Base-by-base conservation (phyloP, 1,140 invertebrate species). In the Bombus balteatus region DNA sequence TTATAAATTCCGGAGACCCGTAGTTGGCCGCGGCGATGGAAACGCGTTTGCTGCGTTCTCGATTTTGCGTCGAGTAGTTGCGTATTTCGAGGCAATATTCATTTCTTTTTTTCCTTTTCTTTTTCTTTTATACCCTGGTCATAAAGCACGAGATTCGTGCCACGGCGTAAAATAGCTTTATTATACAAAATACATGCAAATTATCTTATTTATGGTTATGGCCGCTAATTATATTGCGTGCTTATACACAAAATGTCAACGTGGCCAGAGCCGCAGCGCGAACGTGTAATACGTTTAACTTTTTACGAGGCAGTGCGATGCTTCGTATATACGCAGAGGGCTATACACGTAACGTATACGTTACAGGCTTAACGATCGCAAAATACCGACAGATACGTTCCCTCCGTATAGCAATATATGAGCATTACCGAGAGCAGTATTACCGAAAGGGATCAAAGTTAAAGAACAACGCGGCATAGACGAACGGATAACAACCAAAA, bases 191-290 rank as follows among this genome's bases (percentile, higher is more conserved):
- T 92, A 89, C 89, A 94, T 94, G 94, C 92, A 94, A 94, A 94
- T 94, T 93, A 93, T 89, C 91, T 94, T 94, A 94, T 94, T 94
- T 94, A 94, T 87, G 93, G 90, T 94, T 93, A 94, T 93, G 88
- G 89, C 82, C 86, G 90, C 92, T 93, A 93, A 94, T 94, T 94
- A 93, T 92, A 93, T 92, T 92, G 93, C 90, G 90, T 90, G 90
- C 92, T 91, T 93, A 92, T 93, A 90, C 90, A 91, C 92, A 92
- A 92, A 94, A 94, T 94, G 94, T 94, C 94, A 94, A 94, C 93
- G 92, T 91, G 87, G 87, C 75, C 71, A 68, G 86, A 88, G 90
- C 84, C 85, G 86, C 84, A 81, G 86, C 88, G 90, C 83, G 85
- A 88, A 93, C 87, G 87, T 86, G 89, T 89, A 90, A 93, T 93